These are phyloP conservation scores for Bradypodion pumilum DNA, from an alignment of 2,797 vertebrate genomes.

Conservation along the genomic window DNA sequence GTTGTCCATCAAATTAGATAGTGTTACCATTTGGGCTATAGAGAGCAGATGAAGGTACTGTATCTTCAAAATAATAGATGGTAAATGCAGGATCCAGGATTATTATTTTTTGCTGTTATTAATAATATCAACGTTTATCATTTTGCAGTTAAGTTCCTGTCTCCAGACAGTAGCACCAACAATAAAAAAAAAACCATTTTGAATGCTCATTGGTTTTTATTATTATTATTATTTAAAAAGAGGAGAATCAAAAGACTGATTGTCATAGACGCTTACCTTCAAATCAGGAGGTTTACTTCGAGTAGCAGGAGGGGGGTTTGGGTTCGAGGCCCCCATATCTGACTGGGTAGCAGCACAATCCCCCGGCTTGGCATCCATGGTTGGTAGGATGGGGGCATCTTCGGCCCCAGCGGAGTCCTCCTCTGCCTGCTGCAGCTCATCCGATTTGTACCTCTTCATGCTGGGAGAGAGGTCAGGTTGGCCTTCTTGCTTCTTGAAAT, in stretches of 20 bases:
- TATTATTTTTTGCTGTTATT: background rate
- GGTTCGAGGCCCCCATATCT: slow-evolving; percentile 53
- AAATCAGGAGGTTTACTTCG: slow-evolving; percentile 81
- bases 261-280: slow-evolving; percentile 74
- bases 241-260: no score
- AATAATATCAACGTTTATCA: slow-evolving; percentile 20
- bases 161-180: background rate
- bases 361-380: slow-evolving; percentile 69
- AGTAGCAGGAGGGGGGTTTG: slow-evolving; percentile 62
- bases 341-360: slow-evolving; percentile 59
- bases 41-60: background rate
- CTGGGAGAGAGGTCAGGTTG: slow-evolving; percentile 57
- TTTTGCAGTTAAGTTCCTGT: slow-evolving; percentile 1
- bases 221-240: no score
- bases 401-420: slow-evolving; percentile 72
- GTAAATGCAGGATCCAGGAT: background rate
- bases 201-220: background rate
- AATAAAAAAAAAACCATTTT: background rate
- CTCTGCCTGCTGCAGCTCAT: slow-evolving; percentile 78
- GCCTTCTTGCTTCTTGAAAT: slow-evolving; percentile 40
- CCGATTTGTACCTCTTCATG: slow-evolving; percentile 83
- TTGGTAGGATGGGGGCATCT: slow-evolving; percentile 68
- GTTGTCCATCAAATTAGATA: background rate
- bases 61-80: background rate
- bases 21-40: background rate